These are phyloP conservation scores for Pogoniulus pusillus DNA, from an alignment of 2,797 vertebrate genomes.

Conservation along the genomic window DNA sequence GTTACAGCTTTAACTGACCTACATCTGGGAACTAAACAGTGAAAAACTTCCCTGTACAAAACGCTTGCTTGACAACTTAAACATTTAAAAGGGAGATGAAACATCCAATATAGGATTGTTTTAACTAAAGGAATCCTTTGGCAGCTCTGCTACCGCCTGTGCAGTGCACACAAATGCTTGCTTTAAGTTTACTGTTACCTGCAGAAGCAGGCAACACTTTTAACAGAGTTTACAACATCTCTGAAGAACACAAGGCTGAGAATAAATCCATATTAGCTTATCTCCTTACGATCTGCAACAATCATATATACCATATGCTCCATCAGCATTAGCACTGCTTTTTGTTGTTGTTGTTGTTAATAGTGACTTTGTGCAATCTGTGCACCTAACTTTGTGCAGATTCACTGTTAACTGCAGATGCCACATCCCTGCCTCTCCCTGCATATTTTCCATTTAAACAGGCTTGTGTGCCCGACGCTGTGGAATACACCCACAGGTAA, in stretches of 20 bases:
- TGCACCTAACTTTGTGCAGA: not conserved
- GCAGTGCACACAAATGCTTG: not conserved
- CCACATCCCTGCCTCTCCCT: not conserved
- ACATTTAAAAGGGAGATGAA: slow-evolving; percentile 45
- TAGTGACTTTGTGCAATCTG: not conserved
- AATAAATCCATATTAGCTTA: slow-evolving; percentile 4
- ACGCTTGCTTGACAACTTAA: slow-evolving; percentile 49
- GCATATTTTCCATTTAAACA: not conserved
- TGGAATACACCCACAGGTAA: not conserved
- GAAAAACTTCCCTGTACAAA: slow-evolving; percentile 36
- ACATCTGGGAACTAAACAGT: slow-evolving; percentile 32
- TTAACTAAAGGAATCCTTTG: slow-evolving; percentile 35
- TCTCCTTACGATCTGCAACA: not conserved
- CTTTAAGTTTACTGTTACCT: slow-evolving; percentile 4
- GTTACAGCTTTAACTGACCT: slow-evolving; percentile 58
- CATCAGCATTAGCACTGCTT: not conserved
- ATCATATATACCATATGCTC: not conserved
- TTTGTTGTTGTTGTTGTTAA: not conserved
- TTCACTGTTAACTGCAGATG: not conserved
- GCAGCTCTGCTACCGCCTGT: not conserved
- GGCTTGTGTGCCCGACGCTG: not conserved
- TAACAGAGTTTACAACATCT: slow-evolving; percentile 29
- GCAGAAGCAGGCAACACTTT: slow-evolving; percentile 12
- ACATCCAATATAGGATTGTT: slow-evolving; percentile 23
- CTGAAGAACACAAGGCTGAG: not conserved